These are phyloP conservation scores for Pocillopora grandis DNA, from an alignment of 92 coral and sea anemone species.

Conservation along the genomic window DNA sequence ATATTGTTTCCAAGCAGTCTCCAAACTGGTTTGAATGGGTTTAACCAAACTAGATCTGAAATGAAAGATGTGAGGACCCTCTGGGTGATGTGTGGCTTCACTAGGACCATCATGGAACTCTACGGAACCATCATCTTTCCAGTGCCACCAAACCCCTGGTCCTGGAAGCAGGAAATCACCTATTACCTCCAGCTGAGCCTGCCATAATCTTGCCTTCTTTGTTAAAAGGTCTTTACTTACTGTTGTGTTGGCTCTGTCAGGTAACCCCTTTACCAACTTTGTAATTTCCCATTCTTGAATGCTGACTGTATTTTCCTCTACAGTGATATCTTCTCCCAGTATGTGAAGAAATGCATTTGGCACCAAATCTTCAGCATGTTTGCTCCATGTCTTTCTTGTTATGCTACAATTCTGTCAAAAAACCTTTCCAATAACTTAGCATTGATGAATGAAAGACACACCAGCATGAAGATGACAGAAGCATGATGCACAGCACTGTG, in stretches of 20 bases:
- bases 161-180: slow-evolving; percentile 35
- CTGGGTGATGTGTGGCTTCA: not conserved
- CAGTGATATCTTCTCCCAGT: slow-evolving; percentile 41
- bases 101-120: not conserved
- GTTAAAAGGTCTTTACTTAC: no score
- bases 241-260: no score
- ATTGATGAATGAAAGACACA: slow-evolving; percentile 6
- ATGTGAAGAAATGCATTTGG: slow-evolving; percentile 44
- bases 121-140: slow-evolving; percentile 37
- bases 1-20: slow-evolving; percentile 18
- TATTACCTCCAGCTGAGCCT: not conserved
- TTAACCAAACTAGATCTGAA: slow-evolving; percentile 33
- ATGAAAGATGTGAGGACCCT: slow-evolving; percentile 13
- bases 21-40: not conserved
- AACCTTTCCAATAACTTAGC: slow-evolving; percentile 39
- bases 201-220: no score
- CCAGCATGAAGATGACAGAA: slow-evolving; percentile 24
- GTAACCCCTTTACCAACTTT: no score
- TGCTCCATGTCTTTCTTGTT: slow-evolving; percentile 44
- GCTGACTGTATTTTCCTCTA: not conserved
- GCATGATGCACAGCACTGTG: slow-evolving; percentile 36
- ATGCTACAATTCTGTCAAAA: slow-evolving; percentile 37
- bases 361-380: slow-evolving; percentile 35
- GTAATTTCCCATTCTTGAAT: no score
- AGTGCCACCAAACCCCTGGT: slow-evolving; percentile 38